These are phyloP conservation scores for Dasypogon diadema DNA, from an alignment of 2,888 invertebrate species.

Conservation along the genomic window DNA sequence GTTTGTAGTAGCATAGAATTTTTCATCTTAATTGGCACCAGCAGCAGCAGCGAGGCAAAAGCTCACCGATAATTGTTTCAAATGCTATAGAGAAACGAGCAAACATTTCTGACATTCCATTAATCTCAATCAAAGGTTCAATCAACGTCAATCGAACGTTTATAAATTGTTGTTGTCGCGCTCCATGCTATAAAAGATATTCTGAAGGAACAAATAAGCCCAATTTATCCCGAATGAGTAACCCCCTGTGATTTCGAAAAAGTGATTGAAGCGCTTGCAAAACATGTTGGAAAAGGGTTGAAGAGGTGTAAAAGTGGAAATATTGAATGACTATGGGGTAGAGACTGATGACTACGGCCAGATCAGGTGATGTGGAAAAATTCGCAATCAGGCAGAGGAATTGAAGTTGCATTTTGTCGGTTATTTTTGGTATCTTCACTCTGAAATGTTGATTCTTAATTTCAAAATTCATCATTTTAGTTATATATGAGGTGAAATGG, in stretches of 20 bases:
- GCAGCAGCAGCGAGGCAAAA: no score
- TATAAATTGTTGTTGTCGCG: constrained; percentile 50
- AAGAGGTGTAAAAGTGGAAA: neutral
- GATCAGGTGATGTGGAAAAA: neutral
- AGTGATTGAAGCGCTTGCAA: neutral
- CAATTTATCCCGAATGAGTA: constrained; percentile 4
- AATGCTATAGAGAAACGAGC: neutral
- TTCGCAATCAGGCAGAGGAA: no score
- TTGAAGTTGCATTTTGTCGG: neutral
- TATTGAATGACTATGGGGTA: neutral
- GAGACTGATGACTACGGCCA: neutral
- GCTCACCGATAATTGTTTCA: constrained; percentile 6
- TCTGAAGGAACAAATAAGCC: constrained; percentile 11
- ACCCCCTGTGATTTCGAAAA: constrained; percentile 10
- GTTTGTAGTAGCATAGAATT: neutral
- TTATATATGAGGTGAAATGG: no score
- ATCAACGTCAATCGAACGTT: constrained; percentile 55
- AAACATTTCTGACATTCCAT: constrained; percentile 14
- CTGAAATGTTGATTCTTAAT: no score
- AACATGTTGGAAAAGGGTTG: neutral
- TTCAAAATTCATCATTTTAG: no score
- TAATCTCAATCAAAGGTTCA: constrained; percentile 55
- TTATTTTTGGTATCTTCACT: no score
- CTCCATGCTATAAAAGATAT: neutral
- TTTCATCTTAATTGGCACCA: constrained; percentile 25